phyloP scores from a whole-genome alignment of 2,888 invertebrate genomes.

The Tyria jacobaeae region DNA sequence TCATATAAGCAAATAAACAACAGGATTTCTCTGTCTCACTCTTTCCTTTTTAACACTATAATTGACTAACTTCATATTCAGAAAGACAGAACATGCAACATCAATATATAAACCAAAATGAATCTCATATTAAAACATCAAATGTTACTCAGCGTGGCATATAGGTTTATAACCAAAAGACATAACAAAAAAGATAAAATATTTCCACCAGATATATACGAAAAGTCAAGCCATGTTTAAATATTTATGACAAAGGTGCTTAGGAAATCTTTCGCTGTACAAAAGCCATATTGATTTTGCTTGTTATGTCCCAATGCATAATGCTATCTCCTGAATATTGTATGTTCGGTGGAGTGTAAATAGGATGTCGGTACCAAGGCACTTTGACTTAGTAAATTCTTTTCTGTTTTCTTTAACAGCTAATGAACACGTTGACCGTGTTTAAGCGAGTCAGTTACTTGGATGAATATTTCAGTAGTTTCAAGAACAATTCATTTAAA shows the following conservation, averaged over 20 bases:
- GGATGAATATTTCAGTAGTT: conserved; percentile 2
- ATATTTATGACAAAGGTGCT: conserved; percentile 77
- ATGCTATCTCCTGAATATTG: conserved; percentile 78
- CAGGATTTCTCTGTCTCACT: neutral
- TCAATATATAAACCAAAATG: conserved; percentile 23
- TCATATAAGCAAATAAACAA: neutral
- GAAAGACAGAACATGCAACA: neutral
- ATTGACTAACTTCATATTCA: neutral
- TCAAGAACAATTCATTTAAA: neutral
- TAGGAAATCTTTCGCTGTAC: conserved; percentile 72
- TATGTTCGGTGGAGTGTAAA: conserved; percentile 59
- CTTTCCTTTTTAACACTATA: too few species aligned
- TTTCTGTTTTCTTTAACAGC: conserved; percentile 17
- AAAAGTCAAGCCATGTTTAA: conserved; percentile 67
- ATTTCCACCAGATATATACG: conserved; percentile 29
- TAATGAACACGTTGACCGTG: conserved; percentile 14
- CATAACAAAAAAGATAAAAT: conserved; percentile 27
- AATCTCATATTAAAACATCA: conserved; percentile 19
- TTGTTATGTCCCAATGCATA: conserved; percentile 77
- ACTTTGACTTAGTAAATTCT: conserved; percentile 32
- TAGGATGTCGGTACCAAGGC: conserved; percentile 22
- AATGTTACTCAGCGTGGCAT: conserved; percentile 23
- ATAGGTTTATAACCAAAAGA: conserved; percentile 17
- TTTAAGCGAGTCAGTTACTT: neutral
- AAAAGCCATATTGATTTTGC: conserved; percentile 81